Base-by-base conservation (phyloP, 2,888 invertebrate species). In the Caradrina clavipalpis region DNA sequence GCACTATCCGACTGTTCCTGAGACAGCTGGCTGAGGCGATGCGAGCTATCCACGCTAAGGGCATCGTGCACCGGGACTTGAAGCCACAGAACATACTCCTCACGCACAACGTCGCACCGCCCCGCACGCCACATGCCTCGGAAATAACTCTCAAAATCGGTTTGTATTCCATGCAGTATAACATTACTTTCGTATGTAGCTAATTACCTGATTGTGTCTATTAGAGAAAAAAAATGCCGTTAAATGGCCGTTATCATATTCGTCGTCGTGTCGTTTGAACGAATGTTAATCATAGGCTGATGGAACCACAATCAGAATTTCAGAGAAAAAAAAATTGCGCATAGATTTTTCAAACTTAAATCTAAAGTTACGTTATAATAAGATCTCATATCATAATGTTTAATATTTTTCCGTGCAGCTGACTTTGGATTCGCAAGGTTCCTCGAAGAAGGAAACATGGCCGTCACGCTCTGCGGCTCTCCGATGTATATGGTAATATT, bases 351-450 rank as follows among this genome's bases (percentile, higher is more conserved):
- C 6, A 2, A 49, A 49, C 19, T 15, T 11, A 26, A 47, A 35
- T 26, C 17, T 39, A 49, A 63, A 54, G 39, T 65, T 74, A 45
- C 11, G 19, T 42, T 47, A 11, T 22, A 39, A 19, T 69, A 68
- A 13, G 19, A 68, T 54, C 13, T 51, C 19, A 22, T 49, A 31
- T 42, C 22, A 19, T 49, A 31, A 49, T 76, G 8, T 54, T 22
- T 22, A 19, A 59, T 49, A 64, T 71, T 69, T 68, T 89, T 86
- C 81, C 88, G 93, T 96, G 69, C 93, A 98, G 99, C 99, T 90
- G 99, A 99, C 96, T 99, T 99, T 96, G 99, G 99, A 61, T 99
- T 99, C 96, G 99, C 99, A 64, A 97, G 99, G 91, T 99, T 99
- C 95, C 97, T 99, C 57, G 98, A 99, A 95, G 99, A 99, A 92